Evolutionary conservation across 2,888 invertebrate species (phyloP).

Genomic region (Cecidostiba fungosa): DNA sequence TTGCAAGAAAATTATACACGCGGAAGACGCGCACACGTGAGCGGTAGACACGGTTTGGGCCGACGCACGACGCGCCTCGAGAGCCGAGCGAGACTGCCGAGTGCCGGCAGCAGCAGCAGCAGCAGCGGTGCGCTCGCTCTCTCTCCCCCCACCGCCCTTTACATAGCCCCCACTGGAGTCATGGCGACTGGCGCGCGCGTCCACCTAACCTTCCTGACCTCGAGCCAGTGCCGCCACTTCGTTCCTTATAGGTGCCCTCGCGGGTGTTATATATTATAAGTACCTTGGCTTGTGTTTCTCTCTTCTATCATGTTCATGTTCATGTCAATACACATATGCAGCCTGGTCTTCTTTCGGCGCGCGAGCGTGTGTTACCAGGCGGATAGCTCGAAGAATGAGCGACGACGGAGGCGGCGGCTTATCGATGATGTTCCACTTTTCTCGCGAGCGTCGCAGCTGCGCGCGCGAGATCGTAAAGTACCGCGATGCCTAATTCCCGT

Average conservation of each 20-base stretch:
- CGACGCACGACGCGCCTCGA: slow-evolving; percentile 49
- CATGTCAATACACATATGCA: neutral
- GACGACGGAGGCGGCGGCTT: slow-evolving; percentile 13
- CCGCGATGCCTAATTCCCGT: neutral
- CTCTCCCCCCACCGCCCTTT: neutral
- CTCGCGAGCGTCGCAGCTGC: slow-evolving; percentile 7
- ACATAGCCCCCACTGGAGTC: slow-evolving; percentile 25
- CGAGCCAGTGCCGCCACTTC: neutral
- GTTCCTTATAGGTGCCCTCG: slow-evolving; percentile 1
- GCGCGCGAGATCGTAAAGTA: neutral
- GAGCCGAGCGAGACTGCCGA: slow-evolving; percentile 57
- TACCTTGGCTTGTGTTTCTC: neutral
- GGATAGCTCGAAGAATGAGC: slow-evolving; percentile 5
- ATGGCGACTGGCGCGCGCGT: slow-evolving; percentile 53
- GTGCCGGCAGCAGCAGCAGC: neutral
- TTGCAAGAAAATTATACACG: neutral
- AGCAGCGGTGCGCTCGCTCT: neutral
- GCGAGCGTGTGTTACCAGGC: neutral
- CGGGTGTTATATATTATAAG: too few species aligned
- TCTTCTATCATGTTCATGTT: neutral
- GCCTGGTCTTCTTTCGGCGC: neutral
- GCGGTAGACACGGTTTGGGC: neutral
- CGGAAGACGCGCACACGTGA: slow-evolving; percentile 1
- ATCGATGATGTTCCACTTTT: slow-evolving; percentile 53
- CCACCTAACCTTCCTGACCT: slow-evolving; percentile 54